Evolutionary conservation across 2,888 invertebrate genomes (phyloP).

Genomic region (Pseudococcus longispinus): DNA sequence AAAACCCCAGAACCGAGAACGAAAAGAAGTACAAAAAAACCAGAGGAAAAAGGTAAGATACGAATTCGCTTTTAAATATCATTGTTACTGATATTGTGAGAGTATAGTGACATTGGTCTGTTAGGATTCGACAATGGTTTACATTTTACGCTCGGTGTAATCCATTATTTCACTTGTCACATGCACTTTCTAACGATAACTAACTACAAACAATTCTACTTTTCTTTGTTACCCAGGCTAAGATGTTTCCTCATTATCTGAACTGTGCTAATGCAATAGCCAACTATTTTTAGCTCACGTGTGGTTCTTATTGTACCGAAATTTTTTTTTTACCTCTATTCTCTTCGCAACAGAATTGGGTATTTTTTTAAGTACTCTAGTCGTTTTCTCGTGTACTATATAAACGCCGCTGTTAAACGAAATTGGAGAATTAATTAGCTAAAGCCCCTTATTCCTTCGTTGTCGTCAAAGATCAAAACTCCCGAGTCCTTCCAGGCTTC

Average conservation of each 20-base stretch:
- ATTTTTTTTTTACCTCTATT: not conserved
- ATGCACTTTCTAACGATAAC: conserved; percentile 46
- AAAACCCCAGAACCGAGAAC: not conserved
- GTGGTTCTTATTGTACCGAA: not conserved
- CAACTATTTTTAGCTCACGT: not conserved
- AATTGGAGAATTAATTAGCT: not conserved
- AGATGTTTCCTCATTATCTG: conserved; percentile 28
- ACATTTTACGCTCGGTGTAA: conserved; percentile 32
- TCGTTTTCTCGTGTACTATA: not conserved
- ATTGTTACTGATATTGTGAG: conserved; percentile 1
- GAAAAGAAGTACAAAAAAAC: not conserved
- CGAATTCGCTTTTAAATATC: conserved; percentile 24
- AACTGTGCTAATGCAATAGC: not conserved
- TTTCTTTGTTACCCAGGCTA: conserved; percentile 38
- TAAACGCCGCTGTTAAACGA: not conserved
- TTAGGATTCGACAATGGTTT: conserved; percentile 20
- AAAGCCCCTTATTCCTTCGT: not conserved
- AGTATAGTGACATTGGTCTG: not conserved
- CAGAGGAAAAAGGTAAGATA: not conserved
- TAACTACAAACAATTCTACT: conserved; percentile 51
- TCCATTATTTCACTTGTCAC: conserved; percentile 51
- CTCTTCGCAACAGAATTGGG: not conserved
- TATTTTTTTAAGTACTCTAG: not conserved
- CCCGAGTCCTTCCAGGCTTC: not conserved
- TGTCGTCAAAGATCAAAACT: not conserved